phyloP scores from a whole-genome alignment of 2,113 vertebrate species.

The Canis aureus region DNA sequence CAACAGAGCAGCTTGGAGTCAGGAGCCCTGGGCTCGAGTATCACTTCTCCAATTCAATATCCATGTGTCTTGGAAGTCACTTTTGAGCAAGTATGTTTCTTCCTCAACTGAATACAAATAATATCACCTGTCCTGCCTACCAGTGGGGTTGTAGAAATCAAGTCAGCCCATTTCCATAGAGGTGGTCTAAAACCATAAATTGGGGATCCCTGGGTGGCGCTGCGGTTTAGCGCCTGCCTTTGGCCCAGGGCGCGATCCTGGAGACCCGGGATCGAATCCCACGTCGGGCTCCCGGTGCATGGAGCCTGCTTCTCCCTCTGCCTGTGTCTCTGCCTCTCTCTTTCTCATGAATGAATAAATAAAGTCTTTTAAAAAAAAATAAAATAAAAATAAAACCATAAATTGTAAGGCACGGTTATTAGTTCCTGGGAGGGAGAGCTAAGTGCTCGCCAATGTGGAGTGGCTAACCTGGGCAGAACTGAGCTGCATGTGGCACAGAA shows the following conservation, averaged over 20 bases:
- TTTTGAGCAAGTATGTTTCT: conserved; percentile 22
- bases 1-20: neutral
- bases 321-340: too few relatives aligned
- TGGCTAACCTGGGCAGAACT: conserved; percentile 81
- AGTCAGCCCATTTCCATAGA: conserved; percentile 9
- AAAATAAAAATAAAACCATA: neutral
- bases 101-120: conserved; percentile 7
- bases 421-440: neutral
- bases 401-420: neutral
- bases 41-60: conserved; percentile 11
- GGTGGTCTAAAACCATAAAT: neutral
- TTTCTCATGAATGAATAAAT: too few relatives aligned
- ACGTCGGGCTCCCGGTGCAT: too few relatives aligned
- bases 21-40: neutral
- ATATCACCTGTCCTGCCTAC: conserved; percentile 15
- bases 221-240: too few relatives aligned
- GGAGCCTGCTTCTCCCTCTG: too few relatives aligned
- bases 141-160: neutral
- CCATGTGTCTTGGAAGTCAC: conserved; percentile 25
- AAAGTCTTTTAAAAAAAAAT: too few relatives aligned
- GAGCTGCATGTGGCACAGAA: conserved; percentile 91
- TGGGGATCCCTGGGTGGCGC: too few relatives aligned
- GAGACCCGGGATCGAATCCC: too few relatives aligned
- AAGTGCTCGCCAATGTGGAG: neutral
- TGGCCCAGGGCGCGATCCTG: too few relatives aligned